Conservation (phyloP, 2,797 vertebrate species). For the Prionace glauca region DNA sequence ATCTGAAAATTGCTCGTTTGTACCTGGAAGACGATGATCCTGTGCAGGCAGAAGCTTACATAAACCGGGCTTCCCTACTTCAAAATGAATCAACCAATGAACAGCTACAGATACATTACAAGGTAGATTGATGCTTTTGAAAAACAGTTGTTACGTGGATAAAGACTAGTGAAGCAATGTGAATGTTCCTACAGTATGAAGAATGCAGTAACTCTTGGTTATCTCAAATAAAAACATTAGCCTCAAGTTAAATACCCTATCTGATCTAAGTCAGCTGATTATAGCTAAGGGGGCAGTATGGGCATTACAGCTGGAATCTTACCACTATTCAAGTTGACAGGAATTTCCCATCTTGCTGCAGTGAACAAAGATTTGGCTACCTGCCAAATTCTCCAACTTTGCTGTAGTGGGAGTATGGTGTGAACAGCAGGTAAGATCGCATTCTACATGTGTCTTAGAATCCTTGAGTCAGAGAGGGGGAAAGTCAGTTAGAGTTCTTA, state of each 20-base stretch:
- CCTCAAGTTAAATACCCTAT: neutral
- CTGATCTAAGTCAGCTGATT: neutral
- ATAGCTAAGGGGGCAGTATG: neutral
- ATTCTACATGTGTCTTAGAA: neutral
- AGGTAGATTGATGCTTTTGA: conserved; percentile 58
- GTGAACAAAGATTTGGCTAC: too few relatives aligned
- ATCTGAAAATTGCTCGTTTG: conserved; percentile 92
- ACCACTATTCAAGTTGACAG: too few relatives aligned
- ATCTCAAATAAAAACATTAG: neutral
- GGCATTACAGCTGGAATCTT: neutral
- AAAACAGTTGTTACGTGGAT: neutral
- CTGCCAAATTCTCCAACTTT: too few relatives aligned
- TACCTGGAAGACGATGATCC: conserved; percentile 96
- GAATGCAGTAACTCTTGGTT: neutral
- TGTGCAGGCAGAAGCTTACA: conserved; percentile 95
- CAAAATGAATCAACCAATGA: conserved; percentile 98
- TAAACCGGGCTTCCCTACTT: conserved; percentile 91
- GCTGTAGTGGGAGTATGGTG: too few relatives aligned
- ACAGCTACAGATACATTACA: conserved; percentile 96
- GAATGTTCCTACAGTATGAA: neutral
- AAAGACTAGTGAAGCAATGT: neutral
- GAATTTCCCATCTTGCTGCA: too few relatives aligned
- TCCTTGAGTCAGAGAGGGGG: neutral
- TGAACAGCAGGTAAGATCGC: too few relatives aligned
- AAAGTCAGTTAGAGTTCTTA: neutral